phyloP scores from a whole-genome alignment of 2,797 vertebrate species.

The Schizopygopsis malacanthus region DNA sequence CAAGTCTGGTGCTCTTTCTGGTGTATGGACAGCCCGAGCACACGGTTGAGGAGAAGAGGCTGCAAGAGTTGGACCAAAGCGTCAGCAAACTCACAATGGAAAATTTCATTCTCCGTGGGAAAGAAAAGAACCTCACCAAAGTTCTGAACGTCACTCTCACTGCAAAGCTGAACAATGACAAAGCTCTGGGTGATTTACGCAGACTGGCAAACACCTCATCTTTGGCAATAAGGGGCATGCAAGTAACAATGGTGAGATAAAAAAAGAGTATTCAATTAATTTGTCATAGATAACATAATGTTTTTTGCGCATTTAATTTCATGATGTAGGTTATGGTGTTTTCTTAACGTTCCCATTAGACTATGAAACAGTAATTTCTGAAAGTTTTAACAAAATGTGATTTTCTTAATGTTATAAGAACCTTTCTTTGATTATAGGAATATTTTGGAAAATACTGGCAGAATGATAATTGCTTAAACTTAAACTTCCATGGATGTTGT shows the following conservation, averaged over 20 bases:
- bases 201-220: slow-evolving; percentile 60
- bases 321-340: neutral
- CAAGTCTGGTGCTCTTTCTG: slow-evolving; percentile 94
- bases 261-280: neutral
- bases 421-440: neutral
- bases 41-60: slow-evolving; percentile 70
- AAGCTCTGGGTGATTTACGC: slow-evolving; percentile 46
- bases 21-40: slow-evolving; percentile 86
- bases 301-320: neutral
- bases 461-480: neutral
- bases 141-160: slow-evolving; percentile 79
- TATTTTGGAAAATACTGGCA: neutral
- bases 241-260: slow-evolving; percentile 59
- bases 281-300: neutral
- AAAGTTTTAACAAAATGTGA: neutral
- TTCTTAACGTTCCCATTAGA: neutral
- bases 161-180: slow-evolving; percentile 66
- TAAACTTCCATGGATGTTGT: neutral
- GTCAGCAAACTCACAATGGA: slow-evolving; percentile 73
- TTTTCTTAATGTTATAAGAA: slow-evolving; percentile 1
- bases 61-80: slow-evolving; percentile 77
- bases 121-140: slow-evolving; percentile 77
- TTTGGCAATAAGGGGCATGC: neutral
- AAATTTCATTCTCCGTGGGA: slow-evolving; percentile 62
- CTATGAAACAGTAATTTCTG: neutral